Evolutionary conservation across 2,888 invertebrate genomes (phyloP), one percentile per base, ranked within the genome.

Genomic region (Brachynemurus nebulosus): DNA sequence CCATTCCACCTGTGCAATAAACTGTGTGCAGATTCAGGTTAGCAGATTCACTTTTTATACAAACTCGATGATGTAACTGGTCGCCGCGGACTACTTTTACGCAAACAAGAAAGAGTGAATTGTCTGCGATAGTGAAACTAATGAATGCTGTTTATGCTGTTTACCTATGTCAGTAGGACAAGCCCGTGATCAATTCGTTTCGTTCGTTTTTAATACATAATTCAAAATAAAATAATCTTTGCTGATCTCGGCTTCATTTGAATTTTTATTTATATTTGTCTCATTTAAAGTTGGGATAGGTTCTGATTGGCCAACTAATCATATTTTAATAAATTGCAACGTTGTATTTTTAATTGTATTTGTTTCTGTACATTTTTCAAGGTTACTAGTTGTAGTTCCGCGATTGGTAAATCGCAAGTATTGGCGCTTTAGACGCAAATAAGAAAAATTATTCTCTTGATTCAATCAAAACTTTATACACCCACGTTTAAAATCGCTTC

Each of bases 21-120:
- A 7, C 7, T 23, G 23, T 23, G 23, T 23, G 9, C 9, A n/a
- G 30, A 30, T 30, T 30, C 30, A 30, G 30, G 30, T 30, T 30
- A 30, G 30, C 30, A 30, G 30, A 30, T 30, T 30, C 30, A 30
- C 30, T 30, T 30, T 30, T 30, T 30, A 30, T 30, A 30, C 14
- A n/a, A n/a, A 12, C 11, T n/a, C 30, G 30, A 30, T 30, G 30
- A 30, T 30, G 30, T 30, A 30, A 30, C 14, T 30, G 6, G 30
- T 30, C 14, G 14, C 30, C 14, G 4, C 14, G 30, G 30, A 30
- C 30, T 30, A 30, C 30, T 30, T 30, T 30, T 30, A 30, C n/a
- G 14, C 30, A 30, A 30, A 30, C 30, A 12, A 30, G 30, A 12
- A 5, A 30, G 27, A 27, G 27, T n/a, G 30, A 30, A 30, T 30